A percentile compares a stretch with the other conserved stretches of the same genome.
Evolutionary conservation across 2,797 vertebrate genomes (phyloP).

Genomic region (Xenentodon cancila): DNA sequence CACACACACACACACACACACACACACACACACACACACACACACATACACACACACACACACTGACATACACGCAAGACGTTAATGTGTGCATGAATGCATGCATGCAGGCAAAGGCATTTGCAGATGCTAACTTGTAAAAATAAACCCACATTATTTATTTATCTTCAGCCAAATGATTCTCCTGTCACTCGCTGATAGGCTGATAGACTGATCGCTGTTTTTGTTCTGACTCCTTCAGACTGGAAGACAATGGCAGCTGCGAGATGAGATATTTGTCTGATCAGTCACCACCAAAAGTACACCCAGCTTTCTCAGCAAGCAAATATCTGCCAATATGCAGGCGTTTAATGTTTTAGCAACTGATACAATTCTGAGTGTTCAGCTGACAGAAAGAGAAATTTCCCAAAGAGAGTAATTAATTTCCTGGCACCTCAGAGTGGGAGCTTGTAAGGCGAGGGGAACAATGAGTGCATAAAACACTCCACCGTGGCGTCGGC

Average conservation of each 20-base stretch:
- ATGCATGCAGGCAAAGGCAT: constrained; percentile 67
- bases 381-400: constrained; percentile 53
- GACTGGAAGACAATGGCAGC: constrained; percentile 58
- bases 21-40: constrained; percentile 25
- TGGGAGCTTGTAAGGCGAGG: constrained; percentile 58
- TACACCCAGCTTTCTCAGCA: constrained; percentile 31
- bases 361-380: constrained; percentile 66
- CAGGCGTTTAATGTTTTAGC: constrained; percentile 46
- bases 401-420: constrained; percentile 80
- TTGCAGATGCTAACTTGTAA: constrained; percentile 65
- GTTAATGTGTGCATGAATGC: constrained; percentile 63
- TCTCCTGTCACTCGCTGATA: constrained; percentile 48
- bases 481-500: constrained; percentile 42
- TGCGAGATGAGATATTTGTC: constrained; percentile 43
- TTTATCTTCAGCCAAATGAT: constrained; percentile 18
- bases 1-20: constrained; percentile 26
- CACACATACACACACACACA: constrained; percentile 28
- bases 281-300: constrained; percentile 50
- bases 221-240: constrained; percentile 42
- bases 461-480: constrained; percentile 53
- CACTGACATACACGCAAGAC: constrained; percentile 29
- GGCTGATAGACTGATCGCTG: constrained; percentile 48
- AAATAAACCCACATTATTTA: constrained; percentile 43
- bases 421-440: constrained; percentile 71
- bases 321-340: constrained; percentile 61